Evolutionary conservation across 2,113 vertebrate species (phyloP).

Genomic region (Sander lucioperca): DNA sequence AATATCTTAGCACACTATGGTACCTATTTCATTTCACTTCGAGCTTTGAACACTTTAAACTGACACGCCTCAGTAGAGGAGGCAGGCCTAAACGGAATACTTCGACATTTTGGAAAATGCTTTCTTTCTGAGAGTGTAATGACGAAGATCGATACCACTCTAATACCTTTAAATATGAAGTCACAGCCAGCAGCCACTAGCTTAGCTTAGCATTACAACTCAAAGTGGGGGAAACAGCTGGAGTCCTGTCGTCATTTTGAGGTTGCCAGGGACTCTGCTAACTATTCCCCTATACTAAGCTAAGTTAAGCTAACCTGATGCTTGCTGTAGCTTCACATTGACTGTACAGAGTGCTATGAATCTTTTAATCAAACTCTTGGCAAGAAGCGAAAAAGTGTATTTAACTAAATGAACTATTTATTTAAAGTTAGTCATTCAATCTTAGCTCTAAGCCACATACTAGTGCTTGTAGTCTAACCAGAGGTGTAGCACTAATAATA

Average conservation of each 20-base stretch:
- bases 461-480: background rate
- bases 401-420: background rate
- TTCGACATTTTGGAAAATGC: constrained; percentile 1
- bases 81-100: constrained; percentile 1
- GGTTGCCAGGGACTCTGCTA: background rate
- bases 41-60: constrained; percentile 14
- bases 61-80: constrained; percentile 6
- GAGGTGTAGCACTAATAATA: background rate
- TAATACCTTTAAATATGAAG: background rate
- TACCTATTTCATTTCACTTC: background rate
- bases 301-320: background rate
- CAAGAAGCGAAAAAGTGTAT: background rate
- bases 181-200: background rate
- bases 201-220: background rate
- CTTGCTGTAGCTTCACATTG: background rate
- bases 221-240: background rate
- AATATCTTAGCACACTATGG: constrained; percentile 1
- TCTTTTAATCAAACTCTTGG: background rate
- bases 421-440: no score
- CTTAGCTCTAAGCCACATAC: background rate
- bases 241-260: background rate
- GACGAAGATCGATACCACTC: background rate
- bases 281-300: background rate
- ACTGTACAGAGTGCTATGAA: background rate
- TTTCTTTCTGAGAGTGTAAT: background rate